Evolutionary conservation across 2,113 vertebrate genomes (phyloP).

Genomic region (Grantiella picta): DNA sequence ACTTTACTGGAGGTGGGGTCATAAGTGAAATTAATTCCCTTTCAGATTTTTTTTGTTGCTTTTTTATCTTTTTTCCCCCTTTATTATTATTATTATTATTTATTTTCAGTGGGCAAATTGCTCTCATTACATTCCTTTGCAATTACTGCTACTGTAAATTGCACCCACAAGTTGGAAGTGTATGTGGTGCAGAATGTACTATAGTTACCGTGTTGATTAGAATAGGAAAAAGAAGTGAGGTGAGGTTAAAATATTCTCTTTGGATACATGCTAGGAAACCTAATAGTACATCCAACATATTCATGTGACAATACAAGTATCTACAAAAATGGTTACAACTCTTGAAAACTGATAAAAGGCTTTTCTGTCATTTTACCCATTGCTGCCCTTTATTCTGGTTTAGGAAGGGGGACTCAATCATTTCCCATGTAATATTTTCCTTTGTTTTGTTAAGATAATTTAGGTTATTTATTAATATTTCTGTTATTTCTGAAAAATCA

Average conservation of each 20-base stretch:
- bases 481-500: neutral
- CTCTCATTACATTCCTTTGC: neutral
- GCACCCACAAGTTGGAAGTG: neutral
- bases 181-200: neutral
- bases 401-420: fast-evolving
- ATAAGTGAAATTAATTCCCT: neutral
- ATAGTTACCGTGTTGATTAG: fast-evolving
- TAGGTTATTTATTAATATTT: neutral
- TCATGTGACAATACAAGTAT: neutral
- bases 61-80: neutral
- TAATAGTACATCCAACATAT: neutral
- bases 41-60: neutral
- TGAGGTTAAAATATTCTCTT: neutral
- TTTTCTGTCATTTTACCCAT: neutral
- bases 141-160: neutral
- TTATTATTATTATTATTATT: too few species aligned
- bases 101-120: neutral
- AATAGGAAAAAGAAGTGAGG: neutral
- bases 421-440: neutral
- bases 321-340: neutral
- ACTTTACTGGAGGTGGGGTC: neutral
- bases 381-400: neutral
- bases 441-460: neutral
- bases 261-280: neutral
- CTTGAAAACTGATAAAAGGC: neutral